Base-by-base conservation (phyloP, 2,113 vertebrate species). In the Rhinopithecus roxellana region DNA sequence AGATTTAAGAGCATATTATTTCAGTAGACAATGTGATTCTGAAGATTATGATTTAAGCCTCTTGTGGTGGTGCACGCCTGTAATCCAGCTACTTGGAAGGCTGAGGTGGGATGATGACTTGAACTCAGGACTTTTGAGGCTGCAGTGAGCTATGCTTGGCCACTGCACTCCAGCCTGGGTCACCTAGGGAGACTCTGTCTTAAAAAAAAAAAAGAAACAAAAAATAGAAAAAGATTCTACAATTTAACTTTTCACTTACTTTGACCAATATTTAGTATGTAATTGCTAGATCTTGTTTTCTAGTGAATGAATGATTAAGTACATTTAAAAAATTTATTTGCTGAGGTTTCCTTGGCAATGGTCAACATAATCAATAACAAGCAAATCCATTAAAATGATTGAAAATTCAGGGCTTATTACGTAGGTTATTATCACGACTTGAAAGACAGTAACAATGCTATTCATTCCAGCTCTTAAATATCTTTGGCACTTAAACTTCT, bases 381-480 rank as follows among this genome's bases (percentile, higher is more conserved):
- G 38, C 2, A 87, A 89, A 70, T 48, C 14, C 38, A 79, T 64
- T 84, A 89, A 89, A 84, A 74, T 74, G 50, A 9, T 18, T 70
- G 35, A 79, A 89, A 95, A 94, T 55, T 90, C 38, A 88, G 17
- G 20, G 32, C 75, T 23, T 84, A 8, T 50, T 81, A 90, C 4
- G 38, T 17, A 85, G 40, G 20, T 67, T 61, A 2, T 38, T 52
- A 70, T 59, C 35, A 13, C 52, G 69, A 91, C 40, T 67, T 32
- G 12, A 87, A 81, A 93, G n/a, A 93, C 6, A 89, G 32, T 23
- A 89, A 52, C 30, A 61, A 64, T 8, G 4, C 25, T 50, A 57
- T 45, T 70, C 32, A 89, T 70, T 55, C 23, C 40, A 70, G 79
- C 32, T 92, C 16, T 38, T 95, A 94, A 95, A 90, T 75, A 91